These are phyloP conservation scores for Diarsia rubi DNA, from an alignment of 2,888 invertebrate species.

Conservation along the genomic window DNA sequence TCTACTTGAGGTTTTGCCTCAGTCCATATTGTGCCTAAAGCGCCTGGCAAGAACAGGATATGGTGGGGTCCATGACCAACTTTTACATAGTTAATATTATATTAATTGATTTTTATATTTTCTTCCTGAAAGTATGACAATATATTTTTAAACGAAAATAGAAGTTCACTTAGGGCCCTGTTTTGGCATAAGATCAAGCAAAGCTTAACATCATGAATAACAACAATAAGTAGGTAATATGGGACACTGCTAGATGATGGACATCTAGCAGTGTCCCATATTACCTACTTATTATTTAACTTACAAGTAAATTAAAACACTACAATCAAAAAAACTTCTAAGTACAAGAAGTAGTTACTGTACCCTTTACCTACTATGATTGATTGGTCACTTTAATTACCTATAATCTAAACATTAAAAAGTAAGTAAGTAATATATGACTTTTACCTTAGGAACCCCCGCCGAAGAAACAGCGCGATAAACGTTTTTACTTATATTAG, in stretches of 20 bases:
- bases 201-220: constrained; percentile 1
- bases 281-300: not conserved
- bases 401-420: too few species aligned
- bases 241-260: not conserved
- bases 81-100: constrained; percentile 90
- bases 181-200: not conserved
- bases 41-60: constrained; percentile 95
- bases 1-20: constrained; percentile 95
- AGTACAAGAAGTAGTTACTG: not conserved
- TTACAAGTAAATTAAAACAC: not conserved
- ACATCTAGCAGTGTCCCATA: too few species aligned
- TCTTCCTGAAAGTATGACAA: constrained; percentile 88
- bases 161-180: not conserved
- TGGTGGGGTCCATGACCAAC: constrained; percentile 91
- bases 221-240: not conserved
- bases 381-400: not conserved
- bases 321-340: not conserved
- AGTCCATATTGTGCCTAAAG: constrained; percentile 95
- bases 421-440: not conserved
- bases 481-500: constrained; percentile 56
- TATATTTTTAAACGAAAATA: not conserved
- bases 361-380: not conserved
- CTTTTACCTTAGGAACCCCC: constrained; percentile 69
- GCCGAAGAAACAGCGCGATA: constrained; percentile 68
- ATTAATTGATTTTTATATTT: constrained; percentile 91